These are phyloP conservation scores for Carcharodon carcharias DNA, from an alignment of 2,797 vertebrate genomes.

Conservation along the genomic window DNA sequence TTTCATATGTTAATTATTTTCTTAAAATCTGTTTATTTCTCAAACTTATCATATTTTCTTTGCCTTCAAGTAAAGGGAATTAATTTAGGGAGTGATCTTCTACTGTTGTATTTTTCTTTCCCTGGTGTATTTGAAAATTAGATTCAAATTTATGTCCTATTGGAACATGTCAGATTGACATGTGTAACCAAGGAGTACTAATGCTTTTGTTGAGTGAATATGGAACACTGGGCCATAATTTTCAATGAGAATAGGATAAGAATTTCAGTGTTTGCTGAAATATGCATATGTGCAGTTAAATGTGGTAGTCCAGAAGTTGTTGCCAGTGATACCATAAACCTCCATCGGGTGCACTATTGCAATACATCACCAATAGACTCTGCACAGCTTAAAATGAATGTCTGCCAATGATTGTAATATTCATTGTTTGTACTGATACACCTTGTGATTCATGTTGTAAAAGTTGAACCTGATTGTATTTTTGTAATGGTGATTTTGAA, in stretches of 20 bases:
- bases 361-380: not conserved
- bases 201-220: not conserved
- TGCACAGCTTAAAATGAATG: not conserved
- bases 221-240: not conserved
- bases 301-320: not conserved
- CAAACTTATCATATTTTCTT: not conserved
- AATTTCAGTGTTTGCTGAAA: not conserved
- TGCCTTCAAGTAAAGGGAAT: not conserved
- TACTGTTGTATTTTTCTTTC: not conserved
- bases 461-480: too few relatives aligned
- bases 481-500: too few relatives aligned
- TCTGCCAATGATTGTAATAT: too few relatives aligned
- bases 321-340: not conserved
- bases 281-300: not conserved
- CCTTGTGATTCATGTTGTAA: too few relatives aligned
- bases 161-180: not conserved
- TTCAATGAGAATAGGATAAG: too few relatives aligned
- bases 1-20: too few relatives aligned
- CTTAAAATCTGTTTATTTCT: too few relatives aligned
- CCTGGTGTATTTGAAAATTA: slow-evolving; percentile 47
- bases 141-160: slow-evolving; percentile 46
- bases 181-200: not conserved
- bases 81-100: not conserved
- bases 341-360: not conserved
- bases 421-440: too few relatives aligned